Evolutionary conservation across 2,113 vertebrate species (phyloP).

Genomic region (Phrynosoma blainvillii): DNA sequence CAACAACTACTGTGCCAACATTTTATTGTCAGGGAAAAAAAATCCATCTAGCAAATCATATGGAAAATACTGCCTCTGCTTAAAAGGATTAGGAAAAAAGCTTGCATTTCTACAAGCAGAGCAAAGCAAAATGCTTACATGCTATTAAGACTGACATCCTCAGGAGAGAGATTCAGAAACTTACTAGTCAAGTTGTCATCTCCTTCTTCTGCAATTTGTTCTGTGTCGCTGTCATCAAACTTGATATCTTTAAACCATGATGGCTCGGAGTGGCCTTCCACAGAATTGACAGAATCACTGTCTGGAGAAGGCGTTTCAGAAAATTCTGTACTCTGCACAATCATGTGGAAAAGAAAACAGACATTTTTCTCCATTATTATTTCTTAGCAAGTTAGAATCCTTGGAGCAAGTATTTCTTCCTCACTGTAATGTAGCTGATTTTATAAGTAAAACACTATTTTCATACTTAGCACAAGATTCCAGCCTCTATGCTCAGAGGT

Average conservation of each 20-base stretch:
- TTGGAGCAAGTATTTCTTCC: background rate
- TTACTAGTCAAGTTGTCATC: slow-evolving; percentile 91
- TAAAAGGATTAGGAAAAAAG: slow-evolving; percentile 36
- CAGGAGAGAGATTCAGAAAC: slow-evolving; percentile 53
- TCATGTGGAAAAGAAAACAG: slow-evolving; percentile 25
- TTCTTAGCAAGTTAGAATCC: background rate
- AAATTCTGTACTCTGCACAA: slow-evolving; percentile 91
- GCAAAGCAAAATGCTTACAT: slow-evolving; percentile 44
- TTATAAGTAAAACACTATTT: background rate
- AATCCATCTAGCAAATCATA: slow-evolving; percentile 26
- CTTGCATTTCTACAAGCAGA: slow-evolving; percentile 52
- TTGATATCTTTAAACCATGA: slow-evolving; percentile 99
- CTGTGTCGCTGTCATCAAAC: slow-evolving; percentile 97
- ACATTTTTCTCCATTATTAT: background rate
- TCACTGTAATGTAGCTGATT: too few relatives aligned
- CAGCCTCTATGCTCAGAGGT: too few relatives aligned
- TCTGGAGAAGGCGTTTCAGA: slow-evolving; percentile 97
- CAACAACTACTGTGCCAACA: background rate
- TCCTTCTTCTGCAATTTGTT: slow-evolving; percentile 92
- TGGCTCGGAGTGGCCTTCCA: slow-evolving; percentile 97
- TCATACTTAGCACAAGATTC: too few relatives aligned
- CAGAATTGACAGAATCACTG: slow-evolving; percentile 94
- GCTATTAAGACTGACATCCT: background rate
- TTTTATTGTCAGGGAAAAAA: slow-evolving; percentile 41
- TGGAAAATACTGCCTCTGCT: slow-evolving; percentile 67